phyloP scores from a whole-genome alignment of 2,888 invertebrate genomes.

The Didymodactylos carnosus region DNA sequence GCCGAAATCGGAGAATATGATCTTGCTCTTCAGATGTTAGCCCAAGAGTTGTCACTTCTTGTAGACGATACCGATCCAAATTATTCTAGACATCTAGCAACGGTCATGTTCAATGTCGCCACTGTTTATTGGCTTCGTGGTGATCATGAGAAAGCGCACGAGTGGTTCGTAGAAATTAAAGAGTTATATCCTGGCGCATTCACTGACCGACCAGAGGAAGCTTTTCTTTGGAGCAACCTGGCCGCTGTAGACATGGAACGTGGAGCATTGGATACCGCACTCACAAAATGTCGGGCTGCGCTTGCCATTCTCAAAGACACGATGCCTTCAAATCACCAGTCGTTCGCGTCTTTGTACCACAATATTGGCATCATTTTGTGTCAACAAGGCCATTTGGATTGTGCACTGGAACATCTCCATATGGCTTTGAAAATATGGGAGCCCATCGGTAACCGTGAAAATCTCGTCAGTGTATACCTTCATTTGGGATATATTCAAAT shows the following conservation, averaged over 20 bases:
- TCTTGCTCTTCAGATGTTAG: not conserved
- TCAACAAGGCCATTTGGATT: not conserved
- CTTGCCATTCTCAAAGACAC: not conserved
- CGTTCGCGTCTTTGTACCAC: not conserved
- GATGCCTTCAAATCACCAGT: not conserved
- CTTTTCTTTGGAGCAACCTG: not conserved
- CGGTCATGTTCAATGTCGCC: not conserved
- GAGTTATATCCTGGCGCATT: not conserved
- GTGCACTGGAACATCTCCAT: not conserved
- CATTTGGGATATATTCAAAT: not conserved
- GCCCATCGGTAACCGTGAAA: no score
- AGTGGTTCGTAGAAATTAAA: not conserved
- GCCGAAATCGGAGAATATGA: not conserved
- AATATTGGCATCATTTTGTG: not conserved
- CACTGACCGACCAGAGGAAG: not conserved
- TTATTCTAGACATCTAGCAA: not conserved
- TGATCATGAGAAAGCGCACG: not conserved
- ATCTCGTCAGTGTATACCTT: no score
- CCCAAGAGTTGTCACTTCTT: not conserved
- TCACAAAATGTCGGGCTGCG: not conserved
- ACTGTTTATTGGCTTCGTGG: not conserved
- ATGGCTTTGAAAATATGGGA: no score
- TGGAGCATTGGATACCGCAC: not conserved
- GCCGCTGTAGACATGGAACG: not conserved
- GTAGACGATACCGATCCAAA: not conserved